Evolutionary conservation across 2,797 vertebrate genomes (phyloP).

Genomic region (Gorsachius magnificus): DNA sequence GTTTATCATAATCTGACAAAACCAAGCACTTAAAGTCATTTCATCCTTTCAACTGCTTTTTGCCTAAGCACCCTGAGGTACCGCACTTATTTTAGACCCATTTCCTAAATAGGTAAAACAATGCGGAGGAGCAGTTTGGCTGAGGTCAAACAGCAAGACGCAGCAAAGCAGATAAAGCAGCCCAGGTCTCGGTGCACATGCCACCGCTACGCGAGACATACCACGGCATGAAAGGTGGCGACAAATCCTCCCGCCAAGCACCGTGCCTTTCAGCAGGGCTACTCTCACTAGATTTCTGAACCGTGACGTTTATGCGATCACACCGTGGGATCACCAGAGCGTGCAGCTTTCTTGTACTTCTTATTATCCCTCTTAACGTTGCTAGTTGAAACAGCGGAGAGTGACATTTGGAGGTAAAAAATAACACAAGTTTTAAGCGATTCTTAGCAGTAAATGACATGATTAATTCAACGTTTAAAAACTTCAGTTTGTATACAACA

Average conservation of each 20-base stretch:
- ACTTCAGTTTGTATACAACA: neutral
- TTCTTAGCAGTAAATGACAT: neutral
- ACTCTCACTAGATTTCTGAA: neutral
- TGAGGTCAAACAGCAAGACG: neutral
- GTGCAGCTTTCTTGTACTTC: fast-evolving
- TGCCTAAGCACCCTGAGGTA: neutral
- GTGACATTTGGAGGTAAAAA: neutral
- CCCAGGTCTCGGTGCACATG: neutral
- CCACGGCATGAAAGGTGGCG: too few species aligned
- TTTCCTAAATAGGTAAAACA: neutral
- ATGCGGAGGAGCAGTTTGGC: neutral
- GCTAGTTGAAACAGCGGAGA: neutral
- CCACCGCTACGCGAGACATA: fast-evolving
- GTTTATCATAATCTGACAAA: neutral
- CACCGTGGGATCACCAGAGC: neutral
- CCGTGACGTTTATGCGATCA: neutral
- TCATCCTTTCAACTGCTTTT: neutral
- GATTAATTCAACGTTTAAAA: neutral
- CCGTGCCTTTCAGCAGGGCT: fast-evolving
- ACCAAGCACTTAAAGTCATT: neutral
- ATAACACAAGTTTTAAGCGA: neutral
- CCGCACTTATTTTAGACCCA: neutral
- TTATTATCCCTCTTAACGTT: neutral
- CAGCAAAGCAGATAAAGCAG: neutral
- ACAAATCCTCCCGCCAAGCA: neutral